A percentile compares a stretch with the other conserved stretches of the same genome.
These are phyloP conservation scores for Syngnathus acus DNA, from an alignment of 2,797 vertebrate genomes.

Conservation along the genomic window DNA sequence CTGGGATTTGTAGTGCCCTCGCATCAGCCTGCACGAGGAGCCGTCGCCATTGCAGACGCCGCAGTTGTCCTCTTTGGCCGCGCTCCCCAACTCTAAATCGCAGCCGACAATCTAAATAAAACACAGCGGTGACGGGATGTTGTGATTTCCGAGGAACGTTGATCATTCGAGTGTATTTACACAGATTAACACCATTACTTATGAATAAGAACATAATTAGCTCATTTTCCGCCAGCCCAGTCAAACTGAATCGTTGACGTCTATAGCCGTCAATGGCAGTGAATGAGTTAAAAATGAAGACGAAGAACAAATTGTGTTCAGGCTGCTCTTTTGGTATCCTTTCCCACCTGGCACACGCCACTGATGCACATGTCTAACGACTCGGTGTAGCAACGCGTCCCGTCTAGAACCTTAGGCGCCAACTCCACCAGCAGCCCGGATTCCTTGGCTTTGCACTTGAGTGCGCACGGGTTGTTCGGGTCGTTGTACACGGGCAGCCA, in stretches of 20 bases:
- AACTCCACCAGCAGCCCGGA: constrained; percentile 79
- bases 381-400: constrained; percentile 92
- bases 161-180: too few species aligned
- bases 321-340: background rate
- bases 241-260: too few species aligned
- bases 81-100: constrained; percentile 88
- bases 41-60: constrained; percentile 92
- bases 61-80: constrained; percentile 93
- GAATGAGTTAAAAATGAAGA: background rate
- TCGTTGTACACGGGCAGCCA: constrained; percentile 92
- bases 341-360: constrained; percentile 86
- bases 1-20: constrained; percentile 93
- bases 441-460: constrained; percentile 87
- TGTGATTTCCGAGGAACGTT: background rate
- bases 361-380: constrained; percentile 98
- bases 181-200: too few species aligned
- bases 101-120: constrained; percentile 86
- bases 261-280: too few species aligned
- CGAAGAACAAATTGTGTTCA: background rate
- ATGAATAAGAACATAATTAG: too few species aligned
- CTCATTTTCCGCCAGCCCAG: too few species aligned
- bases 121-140: background rate
- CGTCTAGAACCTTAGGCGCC: constrained; percentile 93
- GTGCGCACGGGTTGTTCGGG: constrained; percentile 87
- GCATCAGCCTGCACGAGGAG: constrained; percentile 89